Evolutionary conservation across 2,888 invertebrate species (phyloP).

Genomic region (Eilema depressum): DNA sequence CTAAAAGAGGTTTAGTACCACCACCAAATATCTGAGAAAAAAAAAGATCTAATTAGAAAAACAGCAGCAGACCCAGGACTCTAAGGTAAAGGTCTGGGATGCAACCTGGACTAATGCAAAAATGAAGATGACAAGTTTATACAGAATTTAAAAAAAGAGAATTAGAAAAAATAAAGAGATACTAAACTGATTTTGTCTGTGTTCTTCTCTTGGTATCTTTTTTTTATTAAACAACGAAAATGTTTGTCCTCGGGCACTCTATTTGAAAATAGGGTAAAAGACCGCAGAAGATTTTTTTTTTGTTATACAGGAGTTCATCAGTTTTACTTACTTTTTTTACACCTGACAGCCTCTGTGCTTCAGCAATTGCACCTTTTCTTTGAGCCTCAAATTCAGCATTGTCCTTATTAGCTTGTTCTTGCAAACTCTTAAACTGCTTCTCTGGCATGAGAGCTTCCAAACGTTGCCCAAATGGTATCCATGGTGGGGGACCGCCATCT

Average conservation of each 20-base stretch:
- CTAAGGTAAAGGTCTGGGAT: too few relatives aligned
- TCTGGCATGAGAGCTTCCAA: conserved; percentile 88
- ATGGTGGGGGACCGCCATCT: conserved; percentile 94
- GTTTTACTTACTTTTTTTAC: conserved; percentile 82
- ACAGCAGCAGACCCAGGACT: neutral
- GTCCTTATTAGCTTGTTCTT: conserved; percentile 88
- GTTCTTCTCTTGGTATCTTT: too few relatives aligned
- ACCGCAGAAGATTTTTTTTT: neutral
- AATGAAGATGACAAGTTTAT: too few relatives aligned
- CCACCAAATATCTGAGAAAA: conserved; percentile 87
- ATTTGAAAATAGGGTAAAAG: neutral
- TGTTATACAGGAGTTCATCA: too few relatives aligned
- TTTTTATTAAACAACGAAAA: too few relatives aligned
- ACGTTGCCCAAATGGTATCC: conserved; percentile 96
- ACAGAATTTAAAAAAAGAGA: too few relatives aligned
- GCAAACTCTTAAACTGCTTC: conserved; percentile 91
- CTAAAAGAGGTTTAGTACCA: conserved; percentile 89
- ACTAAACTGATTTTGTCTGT: too few relatives aligned
- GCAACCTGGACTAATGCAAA: too few relatives aligned
- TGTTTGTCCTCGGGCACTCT: too few relatives aligned
- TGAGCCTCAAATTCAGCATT: conserved; percentile 96
- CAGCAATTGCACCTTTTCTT: conserved; percentile 95
- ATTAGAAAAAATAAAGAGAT: too few relatives aligned
- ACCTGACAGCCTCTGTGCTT: conserved; percentile 90
- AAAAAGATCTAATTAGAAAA: neutral